Conservation (phyloP, 1,140 invertebrate species). For the Drosophila busckii region DNA sequence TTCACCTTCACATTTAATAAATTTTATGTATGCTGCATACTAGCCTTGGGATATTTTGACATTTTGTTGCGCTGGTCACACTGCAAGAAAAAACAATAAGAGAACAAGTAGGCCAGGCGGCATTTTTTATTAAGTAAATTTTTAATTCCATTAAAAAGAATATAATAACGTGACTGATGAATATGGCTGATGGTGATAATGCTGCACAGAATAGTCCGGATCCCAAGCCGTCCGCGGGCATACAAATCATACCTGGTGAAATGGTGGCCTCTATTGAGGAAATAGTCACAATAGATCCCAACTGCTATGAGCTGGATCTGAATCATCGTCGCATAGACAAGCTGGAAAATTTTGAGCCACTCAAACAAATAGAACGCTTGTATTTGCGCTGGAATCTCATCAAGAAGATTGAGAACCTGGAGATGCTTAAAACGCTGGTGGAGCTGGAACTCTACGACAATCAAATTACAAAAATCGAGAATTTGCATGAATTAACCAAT, state of each 20-base stretch:
- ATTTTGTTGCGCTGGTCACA: conserved; percentile 6
- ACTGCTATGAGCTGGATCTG: conserved; percentile 83
- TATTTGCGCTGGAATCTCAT: conserved; percentile 97
- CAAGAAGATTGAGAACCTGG: conserved; percentile 94
- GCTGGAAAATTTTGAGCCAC: conserved; percentile 89
- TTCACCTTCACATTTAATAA: too few species aligned
- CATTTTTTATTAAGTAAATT: conserved; percentile 24
- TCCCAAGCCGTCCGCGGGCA: conserved; percentile 37
- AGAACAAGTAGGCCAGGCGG: conserved; percentile 20
- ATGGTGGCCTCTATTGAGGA: conserved; percentile 60
- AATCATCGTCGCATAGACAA: conserved; percentile 92
- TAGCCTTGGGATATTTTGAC: too few species aligned
- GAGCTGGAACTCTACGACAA: conserved; percentile 98
- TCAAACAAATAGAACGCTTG: conserved; percentile 85
- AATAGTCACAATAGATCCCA: conserved; percentile 69
- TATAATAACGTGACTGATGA: conserved; percentile 10
- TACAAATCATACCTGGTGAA: conserved; percentile 54
- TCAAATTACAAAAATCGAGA: conserved; percentile 94
- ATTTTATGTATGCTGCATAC: too few species aligned
- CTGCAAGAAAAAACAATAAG: conserved; percentile 14
- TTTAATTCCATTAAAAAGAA: conserved; percentile 3
- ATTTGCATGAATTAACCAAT: conserved; percentile 91
- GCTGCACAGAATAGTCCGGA: conserved; percentile 19
- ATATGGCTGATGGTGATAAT: conserved; percentile 57
- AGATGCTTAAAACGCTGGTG: conserved; percentile 85